Base-by-base conservation (phyloP, 1,140 invertebrate species). In the Drosophila busckii region DNA sequence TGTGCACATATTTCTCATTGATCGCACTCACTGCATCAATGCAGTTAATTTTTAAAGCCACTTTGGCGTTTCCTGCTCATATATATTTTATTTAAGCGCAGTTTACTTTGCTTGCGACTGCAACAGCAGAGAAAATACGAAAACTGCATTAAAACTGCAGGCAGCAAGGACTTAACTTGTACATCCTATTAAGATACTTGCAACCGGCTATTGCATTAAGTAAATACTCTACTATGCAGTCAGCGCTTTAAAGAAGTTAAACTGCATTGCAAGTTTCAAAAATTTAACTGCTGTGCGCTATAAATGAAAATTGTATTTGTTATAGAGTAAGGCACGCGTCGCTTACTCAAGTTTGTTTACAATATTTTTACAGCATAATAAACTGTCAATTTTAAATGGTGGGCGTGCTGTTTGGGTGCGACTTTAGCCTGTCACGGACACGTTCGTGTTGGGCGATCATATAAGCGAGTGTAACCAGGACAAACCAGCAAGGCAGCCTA, bases 31-130 rank as follows among this genome's bases (percentile, higher is more conserved):
- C 37, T 46, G 42, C 52, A 67, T 76, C 62, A 55, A 58, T 58
- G 52, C 31, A 19, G 62, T 70, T 78, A 70, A 76, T 78, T 76
- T 78, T 78, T 63, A 76, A 76, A 76, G 70, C 67, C 52, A 66
- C 61, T 62, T 67, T 59, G 52, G 23, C 52, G 37, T 28, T 35
- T 5, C 23, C 34, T 45, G 12, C 4, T 26, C 44, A 71, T 71
- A 35, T 58, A 70, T 49, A 64, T 54, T 63, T 37, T 54, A 76
- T 66, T 65, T 76, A 59, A 78, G 34, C 48, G 42, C 48, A 55
- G 38, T 71, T 80, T 59, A 78, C 60, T 80, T 67, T 69, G 63
- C 71, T 71, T 55, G 49, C 60, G 45, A 38, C 35, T 54, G 20
- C 16, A 38, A 61, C 41, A 56, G 31, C 16, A n/a, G n/a, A n/a